Evolutionary conservation across 1,140 invertebrate species (phyloP).

Genomic region (Lethocerus indicus): DNA sequence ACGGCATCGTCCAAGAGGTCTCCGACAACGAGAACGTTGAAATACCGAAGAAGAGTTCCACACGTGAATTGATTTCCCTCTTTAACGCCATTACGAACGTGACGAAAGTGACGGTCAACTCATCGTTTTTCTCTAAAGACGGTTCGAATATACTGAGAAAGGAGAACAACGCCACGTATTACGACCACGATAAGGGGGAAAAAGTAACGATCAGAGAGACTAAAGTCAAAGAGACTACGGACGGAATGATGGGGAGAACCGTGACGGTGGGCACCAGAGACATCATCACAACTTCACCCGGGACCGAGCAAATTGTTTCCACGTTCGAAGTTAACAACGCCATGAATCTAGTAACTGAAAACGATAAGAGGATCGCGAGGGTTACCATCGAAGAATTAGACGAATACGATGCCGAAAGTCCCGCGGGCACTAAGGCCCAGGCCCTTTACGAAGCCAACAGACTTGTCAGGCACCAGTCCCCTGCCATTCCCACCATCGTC

Average conservation of each 20-base stretch:
- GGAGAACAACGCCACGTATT: not conserved
- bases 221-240: not conserved
- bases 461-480: conserved; percentile 19
- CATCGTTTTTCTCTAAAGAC: conserved; percentile 24
- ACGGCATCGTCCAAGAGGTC: conserved; percentile 19
- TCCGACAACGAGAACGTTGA: conserved; percentile 15
- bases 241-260: not conserved
- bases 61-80: conserved; percentile 39
- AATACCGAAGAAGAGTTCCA: conserved; percentile 25
- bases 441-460: conserved; percentile 18
- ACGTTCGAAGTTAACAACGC: too few species aligned
- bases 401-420: conserved; percentile 15
- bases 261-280: too few species aligned
- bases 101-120: conserved; percentile 33
- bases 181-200: too few species aligned
- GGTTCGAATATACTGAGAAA: not conserved
- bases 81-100: conserved; percentile 42
- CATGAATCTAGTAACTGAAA: not conserved
- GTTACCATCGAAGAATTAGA: conserved; percentile 19
- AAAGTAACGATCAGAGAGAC: not conserved
- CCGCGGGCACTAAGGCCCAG: conserved; percentile 19
- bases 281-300: too few species aligned
- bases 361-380: conserved; percentile 1
- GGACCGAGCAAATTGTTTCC: too few species aligned
- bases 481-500: conserved; percentile 22